A percentile compares a stretch with the other conserved stretches of the same genome.
These are phyloP conservation scores for Camponotus vicinus DNA, from an alignment of 1,140 invertebrate genomes.

Conservation along the genomic window DNA sequence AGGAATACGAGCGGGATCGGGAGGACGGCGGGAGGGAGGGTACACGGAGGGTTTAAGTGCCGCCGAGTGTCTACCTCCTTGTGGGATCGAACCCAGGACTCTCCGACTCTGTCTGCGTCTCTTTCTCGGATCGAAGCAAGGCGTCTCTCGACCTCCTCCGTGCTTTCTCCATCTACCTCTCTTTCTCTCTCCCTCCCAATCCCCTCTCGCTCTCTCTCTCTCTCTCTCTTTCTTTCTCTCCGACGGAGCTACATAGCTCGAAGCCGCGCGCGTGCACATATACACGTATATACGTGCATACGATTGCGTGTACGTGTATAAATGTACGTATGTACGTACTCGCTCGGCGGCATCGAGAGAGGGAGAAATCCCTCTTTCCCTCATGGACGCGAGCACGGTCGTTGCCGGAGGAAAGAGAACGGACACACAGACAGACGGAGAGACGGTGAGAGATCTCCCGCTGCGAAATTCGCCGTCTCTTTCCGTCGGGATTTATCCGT, in stretches of 20 bases:
- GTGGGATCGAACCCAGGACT: conserved; percentile 81
- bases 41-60: conserved; percentile 81
- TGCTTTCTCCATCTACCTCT: conserved; percentile 47
- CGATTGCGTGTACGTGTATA: background rate
- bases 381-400: conserved; percentile 58
- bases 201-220: background rate
- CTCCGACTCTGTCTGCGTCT: conserved; percentile 76
- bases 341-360: conserved; percentile 57
- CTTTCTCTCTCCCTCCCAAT: conserved; percentile 25
- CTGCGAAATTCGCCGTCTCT: conserved; percentile 60
- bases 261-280: conserved; percentile 29
- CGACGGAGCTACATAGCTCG: conserved; percentile 36
- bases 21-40: conserved; percentile 58
- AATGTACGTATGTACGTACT: conserved; percentile 63
- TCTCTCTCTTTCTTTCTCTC: conserved; percentile 38
- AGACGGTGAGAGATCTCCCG: conserved; percentile 68
- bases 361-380: conserved; percentile 72
- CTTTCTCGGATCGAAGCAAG: conserved; percentile 75
- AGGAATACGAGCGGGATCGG: conserved; percentile 12
- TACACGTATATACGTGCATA: background rate
- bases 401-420: conserved; percentile 59
- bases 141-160: conserved; percentile 69
- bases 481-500: conserved; percentile 53
- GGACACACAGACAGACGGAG: conserved; percentile 49
- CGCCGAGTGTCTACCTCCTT: conserved; percentile 83